These are phyloP conservation scores for Eriosoma lanigerum DNA, from an alignment of 1,140 invertebrate species.

Conservation along the genomic window DNA sequence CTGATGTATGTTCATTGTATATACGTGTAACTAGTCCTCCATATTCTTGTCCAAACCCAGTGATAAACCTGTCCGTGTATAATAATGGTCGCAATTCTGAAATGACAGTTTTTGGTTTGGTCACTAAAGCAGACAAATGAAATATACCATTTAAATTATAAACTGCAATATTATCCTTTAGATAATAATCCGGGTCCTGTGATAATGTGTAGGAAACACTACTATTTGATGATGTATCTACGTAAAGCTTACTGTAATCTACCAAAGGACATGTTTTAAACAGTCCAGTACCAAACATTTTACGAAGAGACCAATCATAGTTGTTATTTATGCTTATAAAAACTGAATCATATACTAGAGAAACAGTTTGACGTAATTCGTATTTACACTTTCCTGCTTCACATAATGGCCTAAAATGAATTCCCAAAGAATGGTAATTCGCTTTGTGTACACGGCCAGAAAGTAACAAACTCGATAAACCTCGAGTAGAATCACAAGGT, in stretches of 20 bases:
- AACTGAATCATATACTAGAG: constrained; percentile 81
- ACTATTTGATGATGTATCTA: constrained; percentile 74
- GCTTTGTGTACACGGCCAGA: constrained; percentile 89
- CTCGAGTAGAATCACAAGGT: constrained; percentile 85
- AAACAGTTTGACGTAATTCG: constrained; percentile 81
- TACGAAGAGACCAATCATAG: constrained; percentile 78
- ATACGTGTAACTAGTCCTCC: constrained; percentile 76
- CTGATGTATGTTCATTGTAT: constrained; percentile 73
- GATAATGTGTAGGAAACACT: constrained; percentile 56
- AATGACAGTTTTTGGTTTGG: constrained; percentile 62
- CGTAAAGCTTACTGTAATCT: constrained; percentile 73
- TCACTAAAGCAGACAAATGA: constrained; percentile 66
- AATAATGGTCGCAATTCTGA: constrained; percentile 69
- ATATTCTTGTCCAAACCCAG: constrained; percentile 65
- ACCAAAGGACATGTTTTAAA: constrained; percentile 78
- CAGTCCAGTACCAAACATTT: constrained; percentile 82
- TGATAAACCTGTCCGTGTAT: constrained; percentile 77
- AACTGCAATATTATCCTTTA: constrained; percentile 63
- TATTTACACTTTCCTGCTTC: constrained; percentile 64
- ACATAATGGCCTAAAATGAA: constrained; percentile 83
- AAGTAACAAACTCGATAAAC: constrained; percentile 84
- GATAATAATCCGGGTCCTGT: constrained; percentile 26
- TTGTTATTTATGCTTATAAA: constrained; percentile 61
- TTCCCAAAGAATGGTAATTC: constrained; percentile 86
- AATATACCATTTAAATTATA: constrained; percentile 66